phyloP scores from a whole-genome alignment of 2,888 invertebrate species.

The Punctoribates punctum region DNA sequence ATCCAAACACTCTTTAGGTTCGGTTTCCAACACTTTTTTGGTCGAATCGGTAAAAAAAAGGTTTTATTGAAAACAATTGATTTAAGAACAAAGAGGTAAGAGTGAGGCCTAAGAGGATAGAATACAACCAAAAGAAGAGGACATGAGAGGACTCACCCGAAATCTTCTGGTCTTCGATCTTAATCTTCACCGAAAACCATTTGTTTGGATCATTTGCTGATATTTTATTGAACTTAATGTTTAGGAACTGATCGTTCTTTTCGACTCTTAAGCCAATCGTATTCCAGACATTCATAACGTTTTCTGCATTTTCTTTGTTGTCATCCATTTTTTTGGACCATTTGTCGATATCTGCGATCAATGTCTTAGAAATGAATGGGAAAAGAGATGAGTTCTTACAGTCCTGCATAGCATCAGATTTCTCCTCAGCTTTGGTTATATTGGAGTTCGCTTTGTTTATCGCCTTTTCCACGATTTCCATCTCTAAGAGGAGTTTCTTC shows the following conservation, averaged over 20 bases:
- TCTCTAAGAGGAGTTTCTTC: background rate
- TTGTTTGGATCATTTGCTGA: slow-evolving; percentile 23
- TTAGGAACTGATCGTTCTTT: background rate
- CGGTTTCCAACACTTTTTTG: background rate
- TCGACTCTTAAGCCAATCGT: slow-evolving; percentile 8
- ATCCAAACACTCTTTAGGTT: slow-evolving; percentile 1
- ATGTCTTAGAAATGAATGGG: background rate
- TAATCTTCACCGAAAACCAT: slow-evolving; percentile 8
- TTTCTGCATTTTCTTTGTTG: slow-evolving; percentile 29
- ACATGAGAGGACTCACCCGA: background rate
- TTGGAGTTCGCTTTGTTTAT: background rate
- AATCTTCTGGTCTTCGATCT: background rate
- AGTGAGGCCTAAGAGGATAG: no score
- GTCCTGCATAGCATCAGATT: background rate
- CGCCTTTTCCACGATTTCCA: background rate
- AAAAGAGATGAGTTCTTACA: background rate
- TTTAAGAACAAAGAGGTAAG: no score
- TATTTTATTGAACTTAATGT: slow-evolving; percentile 24
- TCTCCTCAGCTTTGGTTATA: slow-evolving; percentile 3
- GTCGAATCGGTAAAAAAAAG: background rate
- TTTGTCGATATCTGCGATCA: slow-evolving; percentile 1
- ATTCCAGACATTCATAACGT: slow-evolving; percentile 29
- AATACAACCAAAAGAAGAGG: background rate
- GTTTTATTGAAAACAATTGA: background rate
- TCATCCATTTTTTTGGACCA: background rate